Conservation (phyloP, 1,140 invertebrate genomes). For the Euwallacea fornicatus region DNA sequence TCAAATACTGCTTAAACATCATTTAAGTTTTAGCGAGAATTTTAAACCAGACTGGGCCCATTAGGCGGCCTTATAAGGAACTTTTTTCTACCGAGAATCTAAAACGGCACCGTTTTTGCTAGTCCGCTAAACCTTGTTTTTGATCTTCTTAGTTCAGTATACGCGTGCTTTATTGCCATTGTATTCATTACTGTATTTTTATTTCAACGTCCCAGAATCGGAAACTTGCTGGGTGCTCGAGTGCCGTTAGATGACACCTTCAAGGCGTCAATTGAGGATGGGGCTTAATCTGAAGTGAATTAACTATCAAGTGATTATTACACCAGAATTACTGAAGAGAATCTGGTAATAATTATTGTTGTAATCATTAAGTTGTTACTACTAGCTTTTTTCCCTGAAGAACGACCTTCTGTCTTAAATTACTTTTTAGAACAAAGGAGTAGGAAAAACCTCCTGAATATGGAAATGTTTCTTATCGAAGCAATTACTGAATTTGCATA, state of each 20-base stretch:
- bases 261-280: background rate
- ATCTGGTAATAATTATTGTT: too few relatives aligned
- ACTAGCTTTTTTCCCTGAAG: too few relatives aligned
- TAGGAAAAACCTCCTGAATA: too few relatives aligned
- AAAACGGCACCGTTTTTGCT: slow-evolving; percentile 16
- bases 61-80: slow-evolving; percentile 13
- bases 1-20: slow-evolving; percentile 12
- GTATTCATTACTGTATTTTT: slow-evolving; percentile 15
- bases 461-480: too few relatives aligned
- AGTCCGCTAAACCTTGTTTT: slow-evolving; percentile 14
- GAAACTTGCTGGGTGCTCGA: slow-evolving; percentile 4
- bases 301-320: too few relatives aligned
- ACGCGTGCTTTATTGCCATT: background rate
- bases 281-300: too few relatives aligned
- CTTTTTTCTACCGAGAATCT: slow-evolving; percentile 17
- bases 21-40: slow-evolving; percentile 19
- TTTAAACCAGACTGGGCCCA: slow-evolving; percentile 11
- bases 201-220: slow-evolving; percentile 6
- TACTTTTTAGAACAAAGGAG: too few relatives aligned
- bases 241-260: background rate
- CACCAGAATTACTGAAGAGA: too few relatives aligned
- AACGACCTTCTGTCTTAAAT: too few relatives aligned
- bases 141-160: slow-evolving; percentile 1
- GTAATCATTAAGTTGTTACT: too few relatives aligned
- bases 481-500: too few relatives aligned